Base-by-base conservation (phyloP, 2,888 invertebrate species). In the Neoascia interrupta region DNA sequence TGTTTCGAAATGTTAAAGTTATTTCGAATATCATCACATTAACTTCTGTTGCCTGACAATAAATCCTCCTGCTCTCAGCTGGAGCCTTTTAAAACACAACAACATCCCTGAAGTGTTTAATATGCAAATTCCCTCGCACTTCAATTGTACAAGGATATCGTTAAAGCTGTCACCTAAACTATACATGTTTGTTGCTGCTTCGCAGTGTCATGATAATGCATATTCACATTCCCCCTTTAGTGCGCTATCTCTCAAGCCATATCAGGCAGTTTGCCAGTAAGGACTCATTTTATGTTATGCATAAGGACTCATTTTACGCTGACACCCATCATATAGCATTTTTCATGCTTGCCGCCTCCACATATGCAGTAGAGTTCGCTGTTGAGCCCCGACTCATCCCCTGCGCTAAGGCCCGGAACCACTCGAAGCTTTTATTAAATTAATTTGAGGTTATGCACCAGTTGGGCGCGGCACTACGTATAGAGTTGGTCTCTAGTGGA, bases 371-470 rank as follows among this genome's bases (percentile, higher is more conserved):
- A 53, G 16, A 43, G 47, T 60, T 51, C 34, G 41, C 41, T 49
- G 21, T 43, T 10, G 13, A 37, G 13, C 69, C 26, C 19, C 23
- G 43, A 13, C 58, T 41, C 43, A 63, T 49, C 49, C 58, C 31
- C 23, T 10, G 18, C 31, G 31, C 31, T n/a, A 31, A 8, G 10
- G 31, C 31, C 31, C 51, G 31, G 28, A 41, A 34, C 36, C 36
- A 26, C 58, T 61, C 21, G 60, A 54, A 72, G 72, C 66, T 72
- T 75, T 79, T 79, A 72, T 79, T 79, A 79, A 79, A 64, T 79
- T 79, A 79, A 79, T 72, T 79, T 79, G 60, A 79, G 76, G 76
- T 72, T 79, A 72, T 79, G 64, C 72, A 72, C 34, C 72, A 54
- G 64, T 53, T 76, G 72, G 72, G 72, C 54, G 72, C 54, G 47